These are phyloP conservation scores for Chrysocyon brachyurus DNA, from an alignment of 2,797 vertebrate species.

Conservation along the genomic window DNA sequence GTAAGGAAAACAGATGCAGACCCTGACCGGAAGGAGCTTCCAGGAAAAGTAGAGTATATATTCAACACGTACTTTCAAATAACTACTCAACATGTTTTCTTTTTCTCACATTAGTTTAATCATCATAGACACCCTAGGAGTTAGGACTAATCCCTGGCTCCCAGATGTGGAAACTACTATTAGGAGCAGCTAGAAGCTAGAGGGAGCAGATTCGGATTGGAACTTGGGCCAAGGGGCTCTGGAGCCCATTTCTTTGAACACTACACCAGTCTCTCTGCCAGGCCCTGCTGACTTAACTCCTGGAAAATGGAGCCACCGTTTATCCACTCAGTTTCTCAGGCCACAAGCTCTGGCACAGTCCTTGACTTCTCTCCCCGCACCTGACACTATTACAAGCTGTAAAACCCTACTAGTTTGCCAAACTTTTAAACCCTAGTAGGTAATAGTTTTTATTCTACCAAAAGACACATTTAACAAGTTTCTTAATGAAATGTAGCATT, in stretches of 20 bases:
- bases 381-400: neutral
- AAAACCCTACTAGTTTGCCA: neutral
- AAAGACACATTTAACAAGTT: slow-evolving; percentile 1
- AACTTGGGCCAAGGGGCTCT: neutral
- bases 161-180: neutral
- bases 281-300: neutral
- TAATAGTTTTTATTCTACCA: neutral
- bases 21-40: neutral
- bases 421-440: neutral
- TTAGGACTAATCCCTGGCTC: neutral
- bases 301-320: neutral
- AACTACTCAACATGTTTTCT: neutral
- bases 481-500: neutral
- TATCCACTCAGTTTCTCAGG: neutral
- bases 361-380: neutral
- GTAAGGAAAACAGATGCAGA: neutral
- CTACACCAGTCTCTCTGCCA: neutral
- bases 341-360: neutral
- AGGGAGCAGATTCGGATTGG: neutral
- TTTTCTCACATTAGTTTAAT: neutral
- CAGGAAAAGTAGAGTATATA: neutral
- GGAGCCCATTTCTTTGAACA: neutral
- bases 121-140: neutral
- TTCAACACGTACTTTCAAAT: neutral
- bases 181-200: neutral